phyloP scores from a whole-genome alignment of 2,797 vertebrate species.

The Scolopax rusticola region DNA sequence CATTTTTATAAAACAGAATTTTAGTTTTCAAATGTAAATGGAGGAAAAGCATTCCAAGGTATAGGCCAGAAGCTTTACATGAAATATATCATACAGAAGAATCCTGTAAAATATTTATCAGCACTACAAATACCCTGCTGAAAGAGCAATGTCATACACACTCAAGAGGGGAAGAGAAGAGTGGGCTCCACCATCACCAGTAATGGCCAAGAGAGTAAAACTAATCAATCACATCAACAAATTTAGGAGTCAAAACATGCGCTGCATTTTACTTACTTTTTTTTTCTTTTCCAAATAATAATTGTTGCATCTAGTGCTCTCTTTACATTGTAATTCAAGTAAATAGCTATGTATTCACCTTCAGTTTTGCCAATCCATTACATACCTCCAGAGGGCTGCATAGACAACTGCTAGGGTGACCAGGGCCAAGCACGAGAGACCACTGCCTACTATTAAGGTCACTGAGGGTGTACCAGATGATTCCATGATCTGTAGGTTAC shows the following conservation, averaged over 20 bases:
- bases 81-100: neutral
- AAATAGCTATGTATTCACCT: neutral
- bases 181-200: neutral
- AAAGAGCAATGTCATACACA: neutral
- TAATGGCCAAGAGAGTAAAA: neutral
- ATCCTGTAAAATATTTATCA: slow-evolving; percentile 1
- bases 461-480: slow-evolving; percentile 98
- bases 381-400: slow-evolving; percentile 95
- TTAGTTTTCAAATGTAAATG: neutral
- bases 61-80: neutral
- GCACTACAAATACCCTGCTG: neutral
- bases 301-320: neutral
- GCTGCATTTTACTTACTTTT: neutral
- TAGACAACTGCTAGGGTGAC: slow-evolving; percentile 96
- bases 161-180: neutral
- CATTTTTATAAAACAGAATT: neutral
- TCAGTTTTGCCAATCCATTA: slow-evolving; percentile 28
- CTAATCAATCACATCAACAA: neutral
- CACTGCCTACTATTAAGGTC: slow-evolving; percentile 98
- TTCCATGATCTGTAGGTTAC: slow-evolving; percentile 93
- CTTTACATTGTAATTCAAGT: neutral
- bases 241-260: neutral
- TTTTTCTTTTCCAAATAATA: neutral
- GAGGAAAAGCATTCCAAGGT: neutral
- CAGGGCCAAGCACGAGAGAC: slow-evolving; percentile 97